Evolutionary conservation across 2,888 invertebrate species (phyloP), one percentile per base, ranked within the genome.

Genomic region (Drosophila hamatofila): DNA sequence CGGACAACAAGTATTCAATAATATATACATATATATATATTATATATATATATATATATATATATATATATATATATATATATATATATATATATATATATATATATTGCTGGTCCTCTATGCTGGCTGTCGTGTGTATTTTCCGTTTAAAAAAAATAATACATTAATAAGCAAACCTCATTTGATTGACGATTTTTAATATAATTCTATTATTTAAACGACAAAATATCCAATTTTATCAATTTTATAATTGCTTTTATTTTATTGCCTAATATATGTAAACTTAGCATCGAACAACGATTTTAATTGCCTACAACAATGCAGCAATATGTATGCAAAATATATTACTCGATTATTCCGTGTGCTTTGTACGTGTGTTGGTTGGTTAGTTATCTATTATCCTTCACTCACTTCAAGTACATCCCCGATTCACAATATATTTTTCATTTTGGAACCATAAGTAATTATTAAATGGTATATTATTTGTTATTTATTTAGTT

Each of bases 321-420:
- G 41, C 51, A 55, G 63, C 39, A 55, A 60, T 64, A 55, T 69
- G 42, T 78, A 58, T 72, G 52, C 55, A 63, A 69, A 74, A 52
- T 64, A 61, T 80, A 65, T 63, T 62, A 72, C 60, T 69, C 71
- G 23, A 30, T 30, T 51, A 69, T 64, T 80, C 59, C 33, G 71
- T 81, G 79, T 81, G 79, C 74, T 69, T 79, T 76, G 62, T 69
- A 79, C 71, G 73, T 81, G 81, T 81, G 81, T 80, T 81, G 51
- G 37, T 63, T 72, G 64, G 25, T 61, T 73, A 65, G 25, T 49
- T 73, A 65, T 57, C 51, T 78, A 41, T 33, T 37, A 39, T 46
- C 51, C 35, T 27, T 44, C 16, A 12, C 44, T 39, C 44, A 33
- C 18, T 16, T 33, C 33, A 16, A n/a, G 27, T 25, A 39, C 37